Base-by-base conservation (phyloP, 2,888 invertebrate species). In the Trachelus troglodyta region DNA sequence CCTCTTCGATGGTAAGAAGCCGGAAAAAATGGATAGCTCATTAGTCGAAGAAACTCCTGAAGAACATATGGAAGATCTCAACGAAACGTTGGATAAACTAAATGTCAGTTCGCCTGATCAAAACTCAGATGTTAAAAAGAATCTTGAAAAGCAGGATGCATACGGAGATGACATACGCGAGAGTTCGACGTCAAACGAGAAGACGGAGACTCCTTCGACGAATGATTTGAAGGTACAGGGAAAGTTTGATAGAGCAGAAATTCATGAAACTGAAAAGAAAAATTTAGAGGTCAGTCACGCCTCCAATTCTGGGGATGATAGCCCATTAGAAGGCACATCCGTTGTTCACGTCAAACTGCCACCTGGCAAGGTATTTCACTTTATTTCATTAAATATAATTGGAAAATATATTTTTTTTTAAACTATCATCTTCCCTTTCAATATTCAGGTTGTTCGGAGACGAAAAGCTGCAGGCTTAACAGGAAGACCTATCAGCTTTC, bases 321-420 rank as follows among this genome's bases (percentile, higher is more conserved):
- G 93, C n/a, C 92, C 94, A 0, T 92, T 93, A 9, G 94, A 95
- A 84, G 94, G 94, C 76, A 93, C 92, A 75, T 93, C 93, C 69
- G 92, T 94, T 76, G 94, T 95, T 11, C 94, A 94, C 87, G 94
- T 95, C 3, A 94, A 95, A 85, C 89, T 96, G 82, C 94, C 95
- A 31, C 94, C 95, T n/a, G 96, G 95, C 81, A 95, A 96, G 93
- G 96, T 95, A 85, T 80, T 78, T 34, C 0, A 15, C 9, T 56
- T 23, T 56, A 6, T 9, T 56, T 56, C 9, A 23, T 56, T 56
- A 56, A 56, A 23, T 56, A 1, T 56, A 23, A 56, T 56, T 56
- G 56, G 15, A 56, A 56, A 56, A 56, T 56, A 23, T 15, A 3
- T 40, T 0, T 9, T 2, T 23, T 6, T 56, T 33, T 37, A 3